Conservation (phyloP, 2,113 vertebrate genomes). For the Romanogobio albipinnatus region DNA sequence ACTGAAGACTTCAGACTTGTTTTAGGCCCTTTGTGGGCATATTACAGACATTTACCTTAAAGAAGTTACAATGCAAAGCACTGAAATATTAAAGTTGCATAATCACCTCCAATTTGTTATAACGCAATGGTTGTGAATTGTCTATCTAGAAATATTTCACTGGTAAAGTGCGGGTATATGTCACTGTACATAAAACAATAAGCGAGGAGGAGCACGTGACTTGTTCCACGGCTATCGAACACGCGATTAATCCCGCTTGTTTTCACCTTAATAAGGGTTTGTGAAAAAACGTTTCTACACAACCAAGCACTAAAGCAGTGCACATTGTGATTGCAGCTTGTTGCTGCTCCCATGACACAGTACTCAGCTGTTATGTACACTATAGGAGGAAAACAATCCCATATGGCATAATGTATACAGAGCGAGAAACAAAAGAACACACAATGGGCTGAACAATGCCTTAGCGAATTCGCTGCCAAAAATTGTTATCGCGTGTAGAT, state of each 20-base stretch:
- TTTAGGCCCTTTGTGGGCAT: background rate
- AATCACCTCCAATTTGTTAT: background rate
- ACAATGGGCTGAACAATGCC: conserved; percentile 29
- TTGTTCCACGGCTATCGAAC: background rate
- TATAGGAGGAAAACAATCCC: conserved; percentile 29
- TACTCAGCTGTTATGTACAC: background rate
- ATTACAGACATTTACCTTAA: background rate
- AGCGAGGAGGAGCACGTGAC: conserved; percentile 15
- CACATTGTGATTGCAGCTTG: background rate
- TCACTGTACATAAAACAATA: background rate
- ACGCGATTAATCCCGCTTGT: background rate
- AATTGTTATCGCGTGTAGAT: background rate
- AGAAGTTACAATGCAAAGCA: background rate
- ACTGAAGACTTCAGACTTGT: background rate
- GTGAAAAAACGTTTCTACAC: background rate
- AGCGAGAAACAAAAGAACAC: conserved; percentile 52
- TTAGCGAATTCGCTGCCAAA: background rate
- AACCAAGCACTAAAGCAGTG: background rate
- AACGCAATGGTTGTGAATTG: too few species aligned
- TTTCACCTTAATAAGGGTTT: background rate
- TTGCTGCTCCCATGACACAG: background rate
- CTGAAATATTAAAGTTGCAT: background rate
- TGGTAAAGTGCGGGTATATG: background rate
- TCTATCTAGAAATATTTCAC: background rate
- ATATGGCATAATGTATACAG: conserved; percentile 1